These are phyloP conservation scores for Catamblyrhynchus diadema DNA, from an alignment of 2,797 vertebrate species.

Conservation along the genomic window DNA sequence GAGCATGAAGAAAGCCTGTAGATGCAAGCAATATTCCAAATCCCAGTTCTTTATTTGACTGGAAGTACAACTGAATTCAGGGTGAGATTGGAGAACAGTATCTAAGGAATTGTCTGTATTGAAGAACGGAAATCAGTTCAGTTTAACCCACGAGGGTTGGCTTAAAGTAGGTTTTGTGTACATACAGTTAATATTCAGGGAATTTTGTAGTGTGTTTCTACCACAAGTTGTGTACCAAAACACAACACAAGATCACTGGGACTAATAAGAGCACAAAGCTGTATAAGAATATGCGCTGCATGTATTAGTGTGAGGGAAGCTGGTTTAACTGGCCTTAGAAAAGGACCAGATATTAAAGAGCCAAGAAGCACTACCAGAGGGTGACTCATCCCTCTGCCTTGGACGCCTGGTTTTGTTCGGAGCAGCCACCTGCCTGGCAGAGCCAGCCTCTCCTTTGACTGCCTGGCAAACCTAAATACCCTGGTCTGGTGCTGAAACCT, in stretches of 20 bases:
- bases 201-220: background rate
- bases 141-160: background rate
- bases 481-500: background rate
- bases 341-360: background rate
- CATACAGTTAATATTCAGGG: background rate
- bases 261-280: background rate
- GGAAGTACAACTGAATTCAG: background rate
- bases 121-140: background rate
- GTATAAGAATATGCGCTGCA: background rate
- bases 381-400: constrained; percentile 2
- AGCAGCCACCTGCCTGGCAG: background rate
- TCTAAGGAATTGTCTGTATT: background rate
- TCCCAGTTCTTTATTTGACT: background rate
- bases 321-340: constrained; percentile 21
- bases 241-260: background rate
- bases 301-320: background rate
- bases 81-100: background rate
- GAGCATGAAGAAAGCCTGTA: background rate
- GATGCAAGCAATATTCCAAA: background rate
- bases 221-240: background rate
- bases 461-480: background rate
- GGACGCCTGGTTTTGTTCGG: background rate
- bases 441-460: background rate
- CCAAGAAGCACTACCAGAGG: background rate
- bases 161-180: background rate